phyloP scores from a whole-genome alignment of 2,888 invertebrate genomes.

The Bellardia pandia region DNA sequence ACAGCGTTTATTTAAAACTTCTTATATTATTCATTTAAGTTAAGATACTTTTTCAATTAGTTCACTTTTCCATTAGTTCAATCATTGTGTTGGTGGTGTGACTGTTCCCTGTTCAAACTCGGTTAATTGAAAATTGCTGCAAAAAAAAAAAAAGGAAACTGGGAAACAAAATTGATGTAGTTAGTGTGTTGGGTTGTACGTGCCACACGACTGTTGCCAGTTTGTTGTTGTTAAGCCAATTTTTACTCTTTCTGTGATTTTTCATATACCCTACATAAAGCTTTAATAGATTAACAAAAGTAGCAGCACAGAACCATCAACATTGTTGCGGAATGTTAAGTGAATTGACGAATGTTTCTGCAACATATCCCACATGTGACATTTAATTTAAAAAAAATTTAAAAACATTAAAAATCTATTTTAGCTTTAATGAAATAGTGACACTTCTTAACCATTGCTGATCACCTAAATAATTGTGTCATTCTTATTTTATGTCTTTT shows the following conservation, averaged over 20 bases:
- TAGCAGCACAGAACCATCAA: too few relatives aligned
- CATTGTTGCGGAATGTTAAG: too few relatives aligned
- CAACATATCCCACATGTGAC: too few relatives aligned
- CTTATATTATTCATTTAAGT: constrained; percentile 24
- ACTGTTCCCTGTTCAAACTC: not conserved
- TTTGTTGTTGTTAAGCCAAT: not conserved
- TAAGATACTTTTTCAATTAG: constrained; percentile 43
- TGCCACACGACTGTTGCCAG: too few relatives aligned
- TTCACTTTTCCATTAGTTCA: constrained; percentile 31
- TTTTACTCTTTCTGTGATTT: not conserved
- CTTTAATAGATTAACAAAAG: not conserved
- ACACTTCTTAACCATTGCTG: too few relatives aligned
- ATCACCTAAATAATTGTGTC: too few relatives aligned
- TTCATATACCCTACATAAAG: not conserved
- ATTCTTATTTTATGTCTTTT: too few relatives aligned
- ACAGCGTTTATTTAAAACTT: constrained; percentile 17
- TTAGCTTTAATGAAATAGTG: too few relatives aligned
- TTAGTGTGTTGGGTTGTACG: not conserved
- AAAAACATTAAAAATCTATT: too few relatives aligned
- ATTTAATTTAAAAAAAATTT: too few relatives aligned
- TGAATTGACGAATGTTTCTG: too few relatives aligned
- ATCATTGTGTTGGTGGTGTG: not conserved
- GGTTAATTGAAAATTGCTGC: constrained; percentile 4
- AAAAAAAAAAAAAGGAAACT: not conserved
- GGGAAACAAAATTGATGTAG: not conserved